Percentiles rank a stretch among this genome's conserved stretches.
Conservation (phyloP, 2,888 invertebrate species). For the Drosophila subquinaria region DNA sequence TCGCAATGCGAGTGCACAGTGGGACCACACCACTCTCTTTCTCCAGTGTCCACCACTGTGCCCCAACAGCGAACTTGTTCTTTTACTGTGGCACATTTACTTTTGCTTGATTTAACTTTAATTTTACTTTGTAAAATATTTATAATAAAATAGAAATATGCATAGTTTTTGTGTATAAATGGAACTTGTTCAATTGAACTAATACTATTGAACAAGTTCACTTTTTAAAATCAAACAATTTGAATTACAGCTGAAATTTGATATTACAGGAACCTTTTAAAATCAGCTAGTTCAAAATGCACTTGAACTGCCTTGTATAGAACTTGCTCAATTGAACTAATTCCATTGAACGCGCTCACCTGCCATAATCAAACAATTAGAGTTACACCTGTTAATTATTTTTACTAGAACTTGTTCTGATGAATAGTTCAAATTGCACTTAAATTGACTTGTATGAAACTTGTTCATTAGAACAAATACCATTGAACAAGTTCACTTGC, state of each 20-base stretch:
- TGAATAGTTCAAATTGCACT: too few relatives aligned
- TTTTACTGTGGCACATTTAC: neutral
- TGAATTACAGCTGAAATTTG: too few relatives aligned
- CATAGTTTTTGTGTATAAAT: neutral
- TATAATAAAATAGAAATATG: too few relatives aligned
- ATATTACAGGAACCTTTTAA: neutral
- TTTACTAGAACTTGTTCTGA: too few relatives aligned
- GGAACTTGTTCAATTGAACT: neutral
- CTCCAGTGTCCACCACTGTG: neutral
- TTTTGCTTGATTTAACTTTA: neutral
- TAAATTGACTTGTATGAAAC: too few relatives aligned
- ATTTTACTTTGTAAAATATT: neutral
- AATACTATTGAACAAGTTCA: too few relatives aligned
- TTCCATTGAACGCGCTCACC: neutral
- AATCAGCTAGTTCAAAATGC: neutral
- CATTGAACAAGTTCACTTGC: too few relatives aligned
- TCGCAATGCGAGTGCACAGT: conserved; percentile 6
- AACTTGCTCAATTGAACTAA: neutral
- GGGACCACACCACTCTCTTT: neutral
- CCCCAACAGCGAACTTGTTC: neutral
- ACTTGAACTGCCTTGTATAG: neutral
- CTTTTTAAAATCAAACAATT: too few relatives aligned
- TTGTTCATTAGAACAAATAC: too few relatives aligned
- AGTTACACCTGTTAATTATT: too few relatives aligned
- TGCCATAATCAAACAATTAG: neutral